Base-by-base conservation (phyloP, 1,140 invertebrate species). In the Phortica variegata region DNA sequence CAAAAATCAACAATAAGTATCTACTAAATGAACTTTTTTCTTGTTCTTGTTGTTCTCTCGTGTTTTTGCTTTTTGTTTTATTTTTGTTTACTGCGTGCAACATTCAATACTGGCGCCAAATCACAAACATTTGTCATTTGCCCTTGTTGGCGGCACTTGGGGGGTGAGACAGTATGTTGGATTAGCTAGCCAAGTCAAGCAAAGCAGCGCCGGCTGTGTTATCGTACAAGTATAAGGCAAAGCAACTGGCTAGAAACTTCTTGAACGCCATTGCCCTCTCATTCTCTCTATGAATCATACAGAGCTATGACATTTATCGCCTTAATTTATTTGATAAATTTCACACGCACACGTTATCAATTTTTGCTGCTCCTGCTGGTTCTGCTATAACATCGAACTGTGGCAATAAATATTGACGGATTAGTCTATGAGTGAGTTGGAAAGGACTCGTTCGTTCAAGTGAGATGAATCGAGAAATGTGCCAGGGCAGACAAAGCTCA, bases 321-420 rank as follows among this genome's bases (percentile, higher is more conserved):
- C 60, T 56, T 60, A 68, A 68, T 68, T 68, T 68, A 68, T 68
- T 68, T 68, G 63, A 68, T 68, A 68, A 68, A 68, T 68, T 68
- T 68, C 63, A 60, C 63, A 68, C 63, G 63, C 63, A 68, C 13
- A 34, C 65, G 65, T 68, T 68, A 68, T 68, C 63, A 68, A 68
- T 68, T 68, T 65, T 49, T 60, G 48, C 23, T 43, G 15, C 55
- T 48, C 32, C 16, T 40, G 29, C 17, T 50, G 32, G 29, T 33
- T 15, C 29, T 29, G 18, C n/a, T 17, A 21, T 33, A 19, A 13
- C 43, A 46, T 49, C 29, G 40, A 54, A 52, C 54, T 65, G 45
- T 50, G 63, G 63, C 57, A 60, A 68, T 68, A 68, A 68, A 68
- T 68, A 65, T 68, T 68, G 63, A 68, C 63, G 63, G 63, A 68